Evolutionary conservation across 2,888 invertebrate genomes (phyloP).

Genomic region (Ceratothoa steindachneri): DNA sequence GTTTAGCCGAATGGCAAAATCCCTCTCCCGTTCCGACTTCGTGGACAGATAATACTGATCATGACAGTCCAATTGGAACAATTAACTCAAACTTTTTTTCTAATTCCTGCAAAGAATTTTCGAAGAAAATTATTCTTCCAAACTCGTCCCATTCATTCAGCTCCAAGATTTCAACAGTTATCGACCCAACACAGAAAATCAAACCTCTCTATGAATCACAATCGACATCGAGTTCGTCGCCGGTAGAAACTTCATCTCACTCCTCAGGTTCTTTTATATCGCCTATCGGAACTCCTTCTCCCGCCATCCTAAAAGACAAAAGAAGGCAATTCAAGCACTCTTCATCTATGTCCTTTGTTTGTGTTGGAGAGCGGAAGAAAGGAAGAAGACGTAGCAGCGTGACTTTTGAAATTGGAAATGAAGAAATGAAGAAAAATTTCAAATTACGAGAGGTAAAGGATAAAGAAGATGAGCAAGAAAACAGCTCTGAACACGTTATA

Average conservation of each 20-base stretch:
- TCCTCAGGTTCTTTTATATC: not conserved
- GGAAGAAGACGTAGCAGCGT: not conserved
- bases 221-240: not conserved
- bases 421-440: too few species aligned
- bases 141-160: not conserved
- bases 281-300: not conserved
- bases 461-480: too few species aligned
- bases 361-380: not conserved
- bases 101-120: not conserved
- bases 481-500: too few species aligned
- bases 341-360: not conserved
- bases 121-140: not conserved
- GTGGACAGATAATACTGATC: not conserved
- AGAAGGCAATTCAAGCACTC: not conserved
- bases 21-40: not conserved
- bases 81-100: not conserved
- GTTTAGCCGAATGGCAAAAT: not conserved
- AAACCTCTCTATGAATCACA: not conserved
- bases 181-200: not conserved
- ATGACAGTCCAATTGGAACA: not conserved
- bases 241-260: not conserved
- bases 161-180: not conserved
- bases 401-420: too few species aligned
- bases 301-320: not conserved
- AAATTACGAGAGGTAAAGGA: too few species aligned